Evolutionary conservation across 2,888 invertebrate species (phyloP), one percentile per base, ranked within the genome.

Genomic region (Nineta flava): DNA sequence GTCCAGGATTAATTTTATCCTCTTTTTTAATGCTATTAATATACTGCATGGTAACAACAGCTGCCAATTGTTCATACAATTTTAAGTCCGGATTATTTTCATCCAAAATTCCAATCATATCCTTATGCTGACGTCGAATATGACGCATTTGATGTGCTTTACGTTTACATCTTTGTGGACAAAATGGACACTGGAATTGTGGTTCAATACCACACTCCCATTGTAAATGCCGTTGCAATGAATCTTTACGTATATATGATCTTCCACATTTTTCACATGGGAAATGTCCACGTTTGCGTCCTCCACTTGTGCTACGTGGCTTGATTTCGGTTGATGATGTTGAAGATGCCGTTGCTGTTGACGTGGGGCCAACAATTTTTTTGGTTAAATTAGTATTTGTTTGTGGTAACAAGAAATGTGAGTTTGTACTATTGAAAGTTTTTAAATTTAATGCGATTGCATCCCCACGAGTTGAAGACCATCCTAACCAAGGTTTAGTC

Each of bases 141-240:
- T 76, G 75, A 34, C 73, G 61, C 46, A 73, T 69, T 57, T 76
- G 69, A 62, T 77, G 76, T 57, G 74, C 74, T 60, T 77, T 79
- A 61, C 81, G 76, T 61, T 80, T 79, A 58, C 78, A 79, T 55
- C 75, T 74, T 63, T 78, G 78, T 53, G 76, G 74, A 63, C 82
- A 82, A 66, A 79, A 76, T 46, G 76, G 76, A 62, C 83, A 83
- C 63, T 78, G 77, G 69, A 79, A 79, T 61, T 78, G 76, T 16
- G 82, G 81, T 57, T 76, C 75, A 62, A 78, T 80, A 56, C 78
- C 77, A 62, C 87, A 87, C 63, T 87, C 86, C 66, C 82, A 81
- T 61, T 79, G 79, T 60, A 81, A 73, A 65, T 87, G 86, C 51
- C 86, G 75, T 62, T 81, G 82, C 52, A 87, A 67, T n/a, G 83